These are phyloP conservation scores for Pollimyrus isidori DNA, from an alignment of 2,113 vertebrate species.

Conservation along the genomic window DNA sequence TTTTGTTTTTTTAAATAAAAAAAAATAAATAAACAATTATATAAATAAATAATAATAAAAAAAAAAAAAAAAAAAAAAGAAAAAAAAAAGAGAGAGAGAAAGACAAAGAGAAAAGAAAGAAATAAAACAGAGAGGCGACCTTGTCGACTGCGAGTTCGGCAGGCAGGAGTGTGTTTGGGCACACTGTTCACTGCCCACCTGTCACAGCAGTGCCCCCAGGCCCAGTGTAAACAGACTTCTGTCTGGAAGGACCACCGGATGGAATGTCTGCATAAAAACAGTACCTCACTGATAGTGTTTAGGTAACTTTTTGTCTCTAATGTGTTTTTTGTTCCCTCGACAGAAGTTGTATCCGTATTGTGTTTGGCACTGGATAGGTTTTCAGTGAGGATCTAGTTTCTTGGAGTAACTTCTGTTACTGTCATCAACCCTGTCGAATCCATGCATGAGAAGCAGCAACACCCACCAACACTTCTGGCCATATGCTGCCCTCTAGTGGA, in stretches of 20 bases:
- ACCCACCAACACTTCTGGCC: background rate
- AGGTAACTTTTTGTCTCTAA: background rate
- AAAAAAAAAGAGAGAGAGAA: no score
- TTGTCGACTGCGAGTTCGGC: background rate
- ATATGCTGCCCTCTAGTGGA: slow-evolving; percentile 15
- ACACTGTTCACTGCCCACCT: background rate
- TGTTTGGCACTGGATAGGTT: background rate
- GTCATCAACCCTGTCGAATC: background rate
- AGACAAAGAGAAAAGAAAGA: no score
- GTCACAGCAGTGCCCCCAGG: background rate
- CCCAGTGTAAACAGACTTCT: background rate
- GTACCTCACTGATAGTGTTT: background rate
- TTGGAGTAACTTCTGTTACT: background rate
- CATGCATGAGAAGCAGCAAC: background rate
- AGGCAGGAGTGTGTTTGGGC: background rate
- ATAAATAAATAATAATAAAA: no score
- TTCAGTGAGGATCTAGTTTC: slow-evolving; percentile 1
- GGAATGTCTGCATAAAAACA: background rate
- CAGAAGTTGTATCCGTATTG: background rate
- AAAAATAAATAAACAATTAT: no score
- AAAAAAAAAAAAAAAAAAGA: no score
- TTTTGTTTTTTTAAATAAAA: no score
- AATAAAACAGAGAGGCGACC: background rate
- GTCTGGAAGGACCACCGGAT: background rate
- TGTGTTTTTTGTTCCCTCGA: background rate